These are phyloP conservation scores for Heloderma charlesbogerti DNA, from an alignment of 2,113 vertebrate species.

Conservation along the genomic window DNA sequence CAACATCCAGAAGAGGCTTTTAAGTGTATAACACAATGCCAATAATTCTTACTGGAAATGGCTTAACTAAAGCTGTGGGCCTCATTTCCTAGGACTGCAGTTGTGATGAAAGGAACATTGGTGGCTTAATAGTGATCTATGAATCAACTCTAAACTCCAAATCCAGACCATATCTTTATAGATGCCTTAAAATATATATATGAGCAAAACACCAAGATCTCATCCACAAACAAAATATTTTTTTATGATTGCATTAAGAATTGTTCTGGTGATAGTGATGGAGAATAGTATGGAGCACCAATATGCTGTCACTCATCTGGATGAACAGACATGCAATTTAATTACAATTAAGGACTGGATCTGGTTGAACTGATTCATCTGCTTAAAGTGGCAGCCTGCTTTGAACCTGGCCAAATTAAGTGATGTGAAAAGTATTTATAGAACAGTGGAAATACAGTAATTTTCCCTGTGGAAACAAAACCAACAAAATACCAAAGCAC, in stretches of 20 bases:
- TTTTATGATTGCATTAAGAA: not conserved
- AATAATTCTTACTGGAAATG: not conserved
- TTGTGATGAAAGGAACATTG: not conserved
- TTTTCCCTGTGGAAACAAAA: conserved; percentile 10
- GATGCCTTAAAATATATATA: not conserved
- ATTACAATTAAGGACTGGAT: conserved; percentile 22
- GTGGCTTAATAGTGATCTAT: not conserved
- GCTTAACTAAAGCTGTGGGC: not conserved
- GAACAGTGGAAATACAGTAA: not conserved
- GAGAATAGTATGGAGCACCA: not conserved
- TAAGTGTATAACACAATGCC: not conserved
- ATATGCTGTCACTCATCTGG: conserved; percentile 1
- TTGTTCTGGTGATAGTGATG: not conserved
- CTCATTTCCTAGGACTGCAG: not conserved
- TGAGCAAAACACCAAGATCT: not conserved
- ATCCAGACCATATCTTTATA: not conserved
- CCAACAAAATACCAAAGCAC: conserved; percentile 25
- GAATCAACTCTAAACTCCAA: not conserved
- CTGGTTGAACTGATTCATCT: conserved; percentile 1
- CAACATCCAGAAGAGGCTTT: not conserved
- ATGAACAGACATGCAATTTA: conserved; percentile 6
- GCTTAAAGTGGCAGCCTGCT: conserved; percentile 3
- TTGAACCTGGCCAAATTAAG: conserved; percentile 19
- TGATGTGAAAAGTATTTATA: conserved; percentile 8
- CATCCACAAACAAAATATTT: not conserved